Conservation (phyloP, 2,113 vertebrate species). For the Heterocephalus glaber region DNA sequence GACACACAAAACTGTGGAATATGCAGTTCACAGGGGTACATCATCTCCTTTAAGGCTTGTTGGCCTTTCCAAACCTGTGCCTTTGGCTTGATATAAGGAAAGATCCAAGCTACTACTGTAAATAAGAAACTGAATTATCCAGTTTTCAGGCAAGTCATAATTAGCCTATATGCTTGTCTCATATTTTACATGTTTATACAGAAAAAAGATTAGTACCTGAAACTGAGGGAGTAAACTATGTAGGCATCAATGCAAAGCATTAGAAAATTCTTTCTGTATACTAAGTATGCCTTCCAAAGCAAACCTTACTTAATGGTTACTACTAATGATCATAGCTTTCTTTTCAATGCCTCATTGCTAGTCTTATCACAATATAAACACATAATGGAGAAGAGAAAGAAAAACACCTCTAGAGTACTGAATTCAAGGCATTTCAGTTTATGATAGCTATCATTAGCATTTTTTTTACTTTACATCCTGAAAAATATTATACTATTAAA, state of each 20-base stretch:
- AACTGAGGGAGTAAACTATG: not conserved
- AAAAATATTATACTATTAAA: slow-evolving; percentile 16
- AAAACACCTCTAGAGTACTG: not conserved
- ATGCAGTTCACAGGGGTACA: not conserved
- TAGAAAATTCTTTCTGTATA: slow-evolving; percentile 24
- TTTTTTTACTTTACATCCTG: slow-evolving; percentile 8
- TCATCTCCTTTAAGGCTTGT: not conserved
- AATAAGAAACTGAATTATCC: slow-evolving; percentile 6
- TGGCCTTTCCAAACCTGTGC: not conserved
- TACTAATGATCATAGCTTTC: not conserved
- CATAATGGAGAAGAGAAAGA: not conserved
- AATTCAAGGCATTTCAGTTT: slow-evolving; percentile 47
- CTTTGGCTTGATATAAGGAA: slow-evolving; percentile 25
- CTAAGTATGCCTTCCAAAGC: slow-evolving; percentile 18
- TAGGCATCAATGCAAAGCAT: slow-evolving; percentile 27
- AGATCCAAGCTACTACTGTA: slow-evolving; percentile 8
- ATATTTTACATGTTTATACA: not conserved
- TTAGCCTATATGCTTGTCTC: not conserved
- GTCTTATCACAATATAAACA: slow-evolving; percentile 45
- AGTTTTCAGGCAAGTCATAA: slow-evolving; percentile 37
- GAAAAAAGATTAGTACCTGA: not conserved
- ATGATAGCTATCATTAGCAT: slow-evolving; percentile 35
- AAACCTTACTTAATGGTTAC: slow-evolving; percentile 52
- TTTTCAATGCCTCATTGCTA: slow-evolving; percentile 15
- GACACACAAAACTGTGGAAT: not conserved